These are phyloP conservation scores for Ophonus ardosiacus DNA, from an alignment of 2,888 invertebrate species.

Conservation along the genomic window DNA sequence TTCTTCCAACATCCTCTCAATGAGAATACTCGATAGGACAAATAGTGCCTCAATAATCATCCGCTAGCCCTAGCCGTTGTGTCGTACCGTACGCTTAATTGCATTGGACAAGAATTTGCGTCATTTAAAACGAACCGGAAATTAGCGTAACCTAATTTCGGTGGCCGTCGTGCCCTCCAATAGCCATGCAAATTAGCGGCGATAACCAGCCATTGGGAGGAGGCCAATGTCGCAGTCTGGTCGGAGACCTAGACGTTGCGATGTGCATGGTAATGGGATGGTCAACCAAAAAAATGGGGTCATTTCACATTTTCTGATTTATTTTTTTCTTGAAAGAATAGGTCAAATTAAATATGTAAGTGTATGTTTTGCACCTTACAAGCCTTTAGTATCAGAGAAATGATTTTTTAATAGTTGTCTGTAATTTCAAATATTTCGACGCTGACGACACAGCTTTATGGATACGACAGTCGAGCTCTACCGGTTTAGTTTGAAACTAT, in stretches of 20 bases:
- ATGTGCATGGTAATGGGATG: background rate
- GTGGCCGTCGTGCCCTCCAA: constrained; percentile 56
- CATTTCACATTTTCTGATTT: no score
- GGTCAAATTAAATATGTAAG: no score
- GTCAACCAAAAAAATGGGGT: background rate
- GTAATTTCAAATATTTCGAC: no score
- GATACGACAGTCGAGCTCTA: no score
- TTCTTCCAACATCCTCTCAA: background rate
- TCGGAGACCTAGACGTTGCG: background rate
- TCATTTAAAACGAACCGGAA: constrained; percentile 62
- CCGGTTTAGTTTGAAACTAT: no score
- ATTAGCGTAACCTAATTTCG: constrained; percentile 62
- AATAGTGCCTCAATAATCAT: constrained; percentile 45
- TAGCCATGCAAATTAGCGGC: constrained; percentile 61
- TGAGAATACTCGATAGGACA: constrained; percentile 40
- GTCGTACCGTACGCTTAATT: constrained; percentile 48
- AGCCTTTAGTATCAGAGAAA: no score
- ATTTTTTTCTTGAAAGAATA: no score
- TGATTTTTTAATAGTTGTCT: no score
- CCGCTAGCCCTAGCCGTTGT: background rate
- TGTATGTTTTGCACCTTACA: no score
- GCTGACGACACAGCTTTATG: no score
- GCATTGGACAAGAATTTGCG: constrained; percentile 62
- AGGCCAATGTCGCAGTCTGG: background rate
- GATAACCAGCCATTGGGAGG: constrained; percentile 44